phyloP scores from a whole-genome alignment of 2,797 vertebrate species.

The Danio albolineatus region DNA sequence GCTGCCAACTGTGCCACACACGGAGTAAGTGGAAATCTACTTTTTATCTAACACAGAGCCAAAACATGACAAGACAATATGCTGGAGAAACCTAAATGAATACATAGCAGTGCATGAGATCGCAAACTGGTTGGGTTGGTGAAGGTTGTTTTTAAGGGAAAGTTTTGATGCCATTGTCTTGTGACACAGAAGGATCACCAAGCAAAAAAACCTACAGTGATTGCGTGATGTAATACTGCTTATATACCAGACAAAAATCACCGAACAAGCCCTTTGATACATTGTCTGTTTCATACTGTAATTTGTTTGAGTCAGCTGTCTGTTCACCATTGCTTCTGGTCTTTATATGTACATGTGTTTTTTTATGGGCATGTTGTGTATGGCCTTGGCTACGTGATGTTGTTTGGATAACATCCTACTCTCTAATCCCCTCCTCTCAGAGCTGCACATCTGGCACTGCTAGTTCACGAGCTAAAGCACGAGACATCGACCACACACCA shows the following conservation, averaged over 20 bases:
- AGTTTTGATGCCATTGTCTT: constrained; percentile 6
- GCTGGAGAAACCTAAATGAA: background rate
- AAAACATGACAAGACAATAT: background rate
- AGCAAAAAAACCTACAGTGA: background rate
- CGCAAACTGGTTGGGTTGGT: background rate
- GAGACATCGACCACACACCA: constrained; percentile 41
- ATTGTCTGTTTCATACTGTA: background rate
- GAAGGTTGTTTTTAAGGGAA: background rate
- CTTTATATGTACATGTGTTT: constrained; percentile 14
- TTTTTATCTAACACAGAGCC: constrained; percentile 3
- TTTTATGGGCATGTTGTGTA: constrained; percentile 49
- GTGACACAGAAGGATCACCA: background rate
- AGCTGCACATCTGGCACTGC: constrained; percentile 58
- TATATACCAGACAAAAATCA: background rate
- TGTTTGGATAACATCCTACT: constrained; percentile 57
- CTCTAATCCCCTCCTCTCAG: constrained; percentile 53
- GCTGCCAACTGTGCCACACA: constrained; percentile 95
- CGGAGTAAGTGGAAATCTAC: constrained; percentile 81
- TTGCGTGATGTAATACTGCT: background rate
- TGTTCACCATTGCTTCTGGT: background rate
- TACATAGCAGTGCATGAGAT: background rate
- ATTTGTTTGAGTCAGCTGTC: constrained; percentile 21
- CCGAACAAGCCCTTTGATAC: background rate
- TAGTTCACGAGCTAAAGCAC: constrained; percentile 9
- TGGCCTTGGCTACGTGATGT: constrained; percentile 37